Conservation (phyloP, 92 coral and sea anemone species). For the Plumapathes pennacea region DNA sequence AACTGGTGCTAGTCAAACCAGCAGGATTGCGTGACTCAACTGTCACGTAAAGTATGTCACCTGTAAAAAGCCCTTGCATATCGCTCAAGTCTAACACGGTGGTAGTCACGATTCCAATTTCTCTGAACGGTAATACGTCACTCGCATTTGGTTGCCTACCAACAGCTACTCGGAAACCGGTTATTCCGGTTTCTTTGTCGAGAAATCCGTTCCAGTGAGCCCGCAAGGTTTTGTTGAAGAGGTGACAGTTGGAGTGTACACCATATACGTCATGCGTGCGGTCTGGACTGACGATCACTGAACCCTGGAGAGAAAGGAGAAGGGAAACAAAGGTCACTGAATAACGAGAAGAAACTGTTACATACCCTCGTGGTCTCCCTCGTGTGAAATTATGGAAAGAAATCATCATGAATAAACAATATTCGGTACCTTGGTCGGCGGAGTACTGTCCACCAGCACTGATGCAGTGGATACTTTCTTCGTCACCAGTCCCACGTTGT, state of each 20-base stretch:
- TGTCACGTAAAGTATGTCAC: slow-evolving; percentile 67
- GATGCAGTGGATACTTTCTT: slow-evolving; percentile 35
- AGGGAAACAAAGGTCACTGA: too few species aligned
- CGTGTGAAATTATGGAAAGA: neutral
- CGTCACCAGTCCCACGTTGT: slow-evolving; percentile 57
- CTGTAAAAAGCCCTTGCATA: slow-evolving; percentile 47
- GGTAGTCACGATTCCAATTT: slow-evolving; percentile 58
- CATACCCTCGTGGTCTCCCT: too few species aligned
- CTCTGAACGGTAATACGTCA: slow-evolving; percentile 46
- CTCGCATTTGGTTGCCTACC: slow-evolving; percentile 36
- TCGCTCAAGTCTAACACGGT: slow-evolving; percentile 23
- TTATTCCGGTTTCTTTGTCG: slow-evolving; percentile 71
- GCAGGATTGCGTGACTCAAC: slow-evolving; percentile 79
- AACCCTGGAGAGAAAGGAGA: slow-evolving; percentile 48
- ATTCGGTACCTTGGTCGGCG: slow-evolving; percentile 81
- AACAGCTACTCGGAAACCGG: slow-evolving; percentile 73
- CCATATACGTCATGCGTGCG: slow-evolving; percentile 82
- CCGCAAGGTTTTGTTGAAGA: slow-evolving; percentile 78
- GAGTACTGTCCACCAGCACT: slow-evolving; percentile 77
- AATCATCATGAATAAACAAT: neutral
- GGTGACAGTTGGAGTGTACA: slow-evolving; percentile 80
- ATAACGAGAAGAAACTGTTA: too few species aligned
- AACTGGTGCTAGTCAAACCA: slow-evolving; percentile 52
- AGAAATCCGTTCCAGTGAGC: slow-evolving; percentile 79
- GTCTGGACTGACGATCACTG: slow-evolving; percentile 83